Conservation (phyloP, 2,113 vertebrate genomes). For the Eupsittula cactorum region DNA sequence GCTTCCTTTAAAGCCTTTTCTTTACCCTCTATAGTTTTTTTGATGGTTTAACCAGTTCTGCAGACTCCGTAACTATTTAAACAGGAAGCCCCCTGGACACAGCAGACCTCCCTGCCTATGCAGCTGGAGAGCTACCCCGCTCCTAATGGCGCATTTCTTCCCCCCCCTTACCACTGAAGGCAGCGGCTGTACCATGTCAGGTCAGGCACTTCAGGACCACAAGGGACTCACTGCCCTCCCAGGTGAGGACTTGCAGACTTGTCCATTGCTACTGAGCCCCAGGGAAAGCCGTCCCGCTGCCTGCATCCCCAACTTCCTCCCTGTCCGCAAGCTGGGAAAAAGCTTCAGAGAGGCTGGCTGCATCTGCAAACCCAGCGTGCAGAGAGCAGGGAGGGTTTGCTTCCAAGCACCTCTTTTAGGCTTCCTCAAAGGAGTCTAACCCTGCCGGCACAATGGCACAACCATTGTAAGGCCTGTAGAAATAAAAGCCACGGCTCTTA, state of each 20-base stretch:
- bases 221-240: slow-evolving; percentile 21
- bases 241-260: slow-evolving; percentile 1
- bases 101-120: slow-evolving; percentile 24
- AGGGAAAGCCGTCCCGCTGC: background rate
- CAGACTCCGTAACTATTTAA: slow-evolving; percentile 30
- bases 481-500: background rate
- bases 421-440: background rate
- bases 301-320: slow-evolving; percentile 49
- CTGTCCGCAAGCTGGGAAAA: slow-evolving; percentile 22
- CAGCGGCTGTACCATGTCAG: background rate
- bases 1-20: background rate
- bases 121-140: slow-evolving; percentile 19
- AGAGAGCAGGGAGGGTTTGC: background rate
- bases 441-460: background rate
- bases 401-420: background rate
- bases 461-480: background rate
- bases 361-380: accelerated
- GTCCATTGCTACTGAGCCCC: background rate
- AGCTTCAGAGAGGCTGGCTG: background rate
- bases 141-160: background rate
- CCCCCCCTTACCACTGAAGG: background rate
- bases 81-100: slow-evolving; percentile 48
- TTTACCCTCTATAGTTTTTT: background rate
- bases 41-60: slow-evolving; percentile 43
- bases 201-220: background rate